These are phyloP conservation scores for Aphis craccivora DNA, from an alignment of 1,140 invertebrate genomes.

Conservation along the genomic window DNA sequence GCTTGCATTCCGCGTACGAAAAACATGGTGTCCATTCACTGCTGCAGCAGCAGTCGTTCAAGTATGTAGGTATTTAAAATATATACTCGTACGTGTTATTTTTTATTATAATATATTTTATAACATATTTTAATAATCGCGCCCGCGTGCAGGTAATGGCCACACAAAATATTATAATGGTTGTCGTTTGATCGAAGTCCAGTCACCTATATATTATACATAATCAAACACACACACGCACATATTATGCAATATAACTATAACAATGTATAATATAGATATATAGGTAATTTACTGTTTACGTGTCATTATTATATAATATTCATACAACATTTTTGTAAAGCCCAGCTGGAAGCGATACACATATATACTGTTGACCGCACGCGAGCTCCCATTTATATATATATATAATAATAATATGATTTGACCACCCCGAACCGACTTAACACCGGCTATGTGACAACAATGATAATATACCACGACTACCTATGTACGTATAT, in stretches of 20 bases:
- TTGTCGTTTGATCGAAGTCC: neutral
- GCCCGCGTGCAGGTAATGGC: too few species aligned
- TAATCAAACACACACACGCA: neutral
- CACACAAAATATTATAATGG: neutral
- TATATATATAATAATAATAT: neutral
- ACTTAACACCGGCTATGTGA: neutral
- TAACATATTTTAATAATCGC: too few species aligned
- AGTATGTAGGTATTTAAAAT: too few species aligned
- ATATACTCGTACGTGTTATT: neutral
- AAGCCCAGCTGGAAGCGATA: conserved; percentile 48
- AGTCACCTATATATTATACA: neutral
- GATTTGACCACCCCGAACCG: neutral
- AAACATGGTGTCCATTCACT: neutral
- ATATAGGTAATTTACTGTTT: neutral
- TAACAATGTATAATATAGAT: neutral
- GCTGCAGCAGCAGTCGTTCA: too few species aligned
- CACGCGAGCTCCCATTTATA: neutral
- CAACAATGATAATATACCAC: neutral
- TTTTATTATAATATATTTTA: too few species aligned
- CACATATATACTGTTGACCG: neutral
- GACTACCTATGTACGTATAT: neutral
- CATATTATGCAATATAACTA: neutral
- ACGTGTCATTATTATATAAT: neutral
- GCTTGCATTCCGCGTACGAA: neutral
- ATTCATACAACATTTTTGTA: conserved; percentile 18